phyloP scores from a whole-genome alignment of 2,113 vertebrate genomes.

The Fulica atra region DNA sequence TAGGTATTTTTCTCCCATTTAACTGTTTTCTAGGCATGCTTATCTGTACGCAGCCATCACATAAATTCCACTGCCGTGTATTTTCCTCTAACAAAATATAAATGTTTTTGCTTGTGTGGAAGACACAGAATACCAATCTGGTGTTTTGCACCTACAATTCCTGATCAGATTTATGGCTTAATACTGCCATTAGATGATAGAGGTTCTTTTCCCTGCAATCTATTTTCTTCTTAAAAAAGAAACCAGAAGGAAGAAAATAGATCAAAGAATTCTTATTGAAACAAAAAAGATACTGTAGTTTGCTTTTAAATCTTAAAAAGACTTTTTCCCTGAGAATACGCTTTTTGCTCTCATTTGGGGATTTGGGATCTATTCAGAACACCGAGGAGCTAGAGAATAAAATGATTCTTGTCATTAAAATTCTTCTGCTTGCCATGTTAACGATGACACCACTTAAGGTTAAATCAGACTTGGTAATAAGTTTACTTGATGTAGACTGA shows the following conservation, averaged over 20 bases:
- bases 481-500: constrained; percentile 46
- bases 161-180: constrained; percentile 34
- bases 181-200: constrained; percentile 28
- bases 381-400: constrained; percentile 42
- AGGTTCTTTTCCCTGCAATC: constrained; percentile 2
- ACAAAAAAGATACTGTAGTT: constrained; percentile 23
- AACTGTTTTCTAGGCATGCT: constrained; percentile 17
- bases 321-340: neutral
- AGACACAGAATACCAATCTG: constrained; percentile 29
- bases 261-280: constrained; percentile 53
- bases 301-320: constrained; percentile 54
- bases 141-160: constrained; percentile 20
- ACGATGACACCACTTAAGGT: constrained; percentile 44
- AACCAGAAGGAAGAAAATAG: constrained; percentile 22
- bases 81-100: constrained; percentile 51
- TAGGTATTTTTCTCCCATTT: constrained; percentile 32
- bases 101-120: constrained; percentile 2
- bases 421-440: constrained; percentile 44
- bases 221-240: constrained; percentile 49
- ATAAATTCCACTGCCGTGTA: constrained; percentile 35
- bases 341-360: neutral
- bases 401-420: constrained; percentile 45
- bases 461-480: constrained; percentile 58
- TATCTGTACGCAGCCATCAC: neutral
- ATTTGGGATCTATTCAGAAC: constrained; percentile 47